Evolutionary conservation across 2,113 vertebrate species (phyloP), one percentile per base, ranked within the genome.

Genomic region (Notarius lentiginosus): DNA sequence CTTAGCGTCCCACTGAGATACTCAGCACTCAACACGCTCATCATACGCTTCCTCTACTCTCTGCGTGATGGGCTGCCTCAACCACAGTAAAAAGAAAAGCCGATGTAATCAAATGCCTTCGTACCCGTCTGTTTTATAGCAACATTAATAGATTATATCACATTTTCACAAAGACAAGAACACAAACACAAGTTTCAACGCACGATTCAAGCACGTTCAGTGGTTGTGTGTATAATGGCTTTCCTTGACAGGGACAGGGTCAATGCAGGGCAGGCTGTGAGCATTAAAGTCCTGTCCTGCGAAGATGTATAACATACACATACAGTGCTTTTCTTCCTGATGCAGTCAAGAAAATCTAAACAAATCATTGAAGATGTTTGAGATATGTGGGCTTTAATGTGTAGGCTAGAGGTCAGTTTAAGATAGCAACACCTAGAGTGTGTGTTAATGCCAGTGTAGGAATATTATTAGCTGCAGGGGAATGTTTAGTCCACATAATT

Each of bases 1-100:
- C 88, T 90, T 85, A 88, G 63, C 70, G 20, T 75, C 89, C 89
- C 79, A 86, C 89, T 90, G 89, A 87, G 87, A 87, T 84, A 77
- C 84, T 88, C 63, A 88, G 87, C 76, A 82, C 65, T 86, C 87
- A 68, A 86, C 86, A 72, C 58, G 77, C 87, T 88, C 56, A 82
- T 75, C 89, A 86, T 82, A 88, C 65, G 82, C 68, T 66, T 83
- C 73, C 73, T 53, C 79, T 82, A 41, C 66, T 87, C 81, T 15
- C 86, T 66, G 49, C 60, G 15, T 87, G 81, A 83, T 56, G 72
- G 61, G 73, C 86, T 65, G 75, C 73, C 58, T 65, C 47, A 60
- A 27, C 70, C 58, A 30, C 58, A 63, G 65, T 58, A 87, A 75
- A 82, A 73, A 83, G 56, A 24, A 30, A 82, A 76, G 27, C 70